A percentile compares a stretch with the other conserved stretches of the same genome.
Evolutionary conservation across 2,888 invertebrate genomes (phyloP).

Genomic region (Phasia obesa): DNA sequence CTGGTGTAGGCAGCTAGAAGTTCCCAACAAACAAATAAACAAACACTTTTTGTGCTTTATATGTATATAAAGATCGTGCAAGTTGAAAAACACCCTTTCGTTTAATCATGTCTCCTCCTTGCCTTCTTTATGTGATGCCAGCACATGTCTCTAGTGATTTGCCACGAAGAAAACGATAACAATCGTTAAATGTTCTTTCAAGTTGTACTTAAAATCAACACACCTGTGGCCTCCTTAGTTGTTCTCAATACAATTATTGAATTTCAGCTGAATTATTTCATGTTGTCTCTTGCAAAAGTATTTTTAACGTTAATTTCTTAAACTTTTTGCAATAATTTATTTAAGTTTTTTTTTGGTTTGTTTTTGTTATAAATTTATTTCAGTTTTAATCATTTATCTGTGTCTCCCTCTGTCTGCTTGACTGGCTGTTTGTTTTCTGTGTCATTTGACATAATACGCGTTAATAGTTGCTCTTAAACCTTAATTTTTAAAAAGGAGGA

Average conservation of each 20-base stretch:
- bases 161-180: neutral
- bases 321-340: conserved; percentile 7
- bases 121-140: neutral
- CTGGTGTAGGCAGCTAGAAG: too few species aligned
- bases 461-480: conserved; percentile 47
- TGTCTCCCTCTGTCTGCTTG: too few species aligned
- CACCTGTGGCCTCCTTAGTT: conserved; percentile 54
- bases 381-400: conserved; percentile 13
- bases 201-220: conserved; percentile 25
- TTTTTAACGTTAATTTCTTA: conserved; percentile 10
- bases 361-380: conserved; percentile 40
- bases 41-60: too few species aligned
- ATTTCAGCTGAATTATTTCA: neutral
- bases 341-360: neutral
- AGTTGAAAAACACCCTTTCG: too few species aligned
- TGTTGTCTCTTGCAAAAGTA: neutral
- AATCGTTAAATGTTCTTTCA: conserved; percentile 3
- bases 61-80: too few species aligned
- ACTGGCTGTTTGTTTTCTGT: conserved; percentile 43
- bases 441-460: conserved; percentile 48
- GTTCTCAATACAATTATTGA: conserved; percentile 46
- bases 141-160: neutral
- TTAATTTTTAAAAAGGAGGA: conserved; percentile 7
- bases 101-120: neutral
- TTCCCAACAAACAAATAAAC: too few species aligned